phyloP scores from a whole-genome alignment of 2,797 vertebrate genomes.

The Anableps anableps region DNA sequence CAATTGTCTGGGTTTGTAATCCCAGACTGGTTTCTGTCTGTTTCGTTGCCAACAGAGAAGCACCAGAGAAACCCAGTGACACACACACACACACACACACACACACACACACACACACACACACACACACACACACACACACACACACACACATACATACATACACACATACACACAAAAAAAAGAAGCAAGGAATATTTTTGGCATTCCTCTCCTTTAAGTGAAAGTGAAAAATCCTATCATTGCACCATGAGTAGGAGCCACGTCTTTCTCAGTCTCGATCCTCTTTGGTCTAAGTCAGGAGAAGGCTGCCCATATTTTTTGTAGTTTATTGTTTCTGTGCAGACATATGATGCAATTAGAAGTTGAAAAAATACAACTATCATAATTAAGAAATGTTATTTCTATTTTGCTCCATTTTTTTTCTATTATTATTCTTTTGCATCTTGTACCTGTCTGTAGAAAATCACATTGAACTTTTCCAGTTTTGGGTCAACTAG shows the following conservation, averaged over 20 bases:
- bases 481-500: too few species aligned
- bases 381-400: too few species aligned
- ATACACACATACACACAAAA: too few species aligned
- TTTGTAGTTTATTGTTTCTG: neutral
- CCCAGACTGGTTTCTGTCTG: conserved; percentile 53
- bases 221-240: neutral
- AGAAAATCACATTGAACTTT: too few species aligned
- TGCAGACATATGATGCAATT: neutral
- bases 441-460: too few species aligned
- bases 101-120: too few species aligned
- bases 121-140: too few species aligned
- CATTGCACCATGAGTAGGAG: neutral
- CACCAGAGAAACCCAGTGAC: conserved; percentile 13
- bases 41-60: conserved; percentile 45
- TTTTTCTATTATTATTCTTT: too few species aligned
- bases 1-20: conserved; percentile 25
- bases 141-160: too few species aligned
- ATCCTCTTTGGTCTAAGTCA: neutral
- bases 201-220: conserved; percentile 3
- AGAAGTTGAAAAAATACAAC: neutral
- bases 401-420: too few species aligned
- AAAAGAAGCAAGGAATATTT: conserved; percentile 29
- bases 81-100: too few species aligned
- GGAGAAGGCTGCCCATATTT: neutral
- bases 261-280: neutral